Base-by-base conservation (phyloP, 2,888 invertebrate genomes). In the Nematopogon swammerdamellus region DNA sequence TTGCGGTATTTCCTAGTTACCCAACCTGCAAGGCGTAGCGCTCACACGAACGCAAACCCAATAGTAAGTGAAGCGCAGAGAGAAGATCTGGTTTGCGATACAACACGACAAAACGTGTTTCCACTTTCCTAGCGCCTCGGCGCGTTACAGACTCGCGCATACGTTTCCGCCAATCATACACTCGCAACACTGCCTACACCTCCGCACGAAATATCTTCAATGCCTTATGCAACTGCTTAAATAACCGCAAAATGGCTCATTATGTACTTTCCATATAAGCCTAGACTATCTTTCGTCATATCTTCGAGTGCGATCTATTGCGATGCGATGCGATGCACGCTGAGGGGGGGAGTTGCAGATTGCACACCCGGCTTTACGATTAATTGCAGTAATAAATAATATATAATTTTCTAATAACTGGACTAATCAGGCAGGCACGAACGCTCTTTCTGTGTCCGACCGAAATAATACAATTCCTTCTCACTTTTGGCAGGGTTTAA, bases 211-310 rank as follows among this genome's bases (percentile, higher is more conserved):
- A 70, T 72, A 70, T 36, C 36, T 36, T 68, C 73, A 70, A 74
- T 75, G 74, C 73, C 73, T 73, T 72, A 70, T 68, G 72, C 72
- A 75, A 73, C 64, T 66, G 66, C 65, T 72, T 74, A 75, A 76
- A 76, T 70, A 76, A 76, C 77, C 77, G 73, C 77, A 79, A 77
- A 75, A 77, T 75, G 68, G 70, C 76, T 70, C 73, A 75, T 74
- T 74, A 74, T 72, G 68, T 72, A 70, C 74, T 76, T 73, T 76
- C 76, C 76, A 73, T 77, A 73, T 74, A 76, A 67, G 75, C 67
- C 68, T 63, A 65, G 61, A 67, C 73, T 74, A 75, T 75, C 72
- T 72, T 36, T 36, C 36, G 36, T 36, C 36, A 36, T 36, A 36
- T 36, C 36, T 14, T 4, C n/a, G 25, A 25, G 36, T 14, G 11